phyloP scores from a whole-genome alignment of 1,140 invertebrate species.

The Leptestheria dahalacensis region DNA sequence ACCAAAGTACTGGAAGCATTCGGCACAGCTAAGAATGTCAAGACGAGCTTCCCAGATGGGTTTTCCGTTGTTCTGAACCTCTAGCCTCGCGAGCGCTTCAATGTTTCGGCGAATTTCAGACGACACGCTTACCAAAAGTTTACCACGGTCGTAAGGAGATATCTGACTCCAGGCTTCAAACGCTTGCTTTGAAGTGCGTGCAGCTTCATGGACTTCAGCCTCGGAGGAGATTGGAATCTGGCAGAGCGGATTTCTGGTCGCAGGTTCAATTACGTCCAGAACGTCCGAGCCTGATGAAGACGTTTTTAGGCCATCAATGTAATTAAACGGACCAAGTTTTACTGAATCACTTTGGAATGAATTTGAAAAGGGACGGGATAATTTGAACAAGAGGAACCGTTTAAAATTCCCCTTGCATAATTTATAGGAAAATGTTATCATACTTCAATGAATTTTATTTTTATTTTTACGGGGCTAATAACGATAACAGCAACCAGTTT shows the following conservation, averaged over 20 bases:
- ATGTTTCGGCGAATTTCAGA: slow-evolving; percentile 56
- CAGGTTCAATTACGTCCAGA: not conserved
- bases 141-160: slow-evolving; percentile 27
- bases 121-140: slow-evolving; percentile 39
- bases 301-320: not conserved
- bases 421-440: too few relatives aligned
- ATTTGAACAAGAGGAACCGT: too few relatives aligned
- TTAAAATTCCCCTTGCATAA: too few relatives aligned
- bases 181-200: not conserved
- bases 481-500: too few relatives aligned
- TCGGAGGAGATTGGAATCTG: not conserved
- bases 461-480: too few relatives aligned
- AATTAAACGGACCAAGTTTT: not conserved
- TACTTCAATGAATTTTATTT: too few relatives aligned
- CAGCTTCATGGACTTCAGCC: not conserved
- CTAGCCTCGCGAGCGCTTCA: slow-evolving; percentile 51
- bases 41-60: slow-evolving; percentile 44
- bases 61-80: slow-evolving; percentile 82
- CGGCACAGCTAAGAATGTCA: slow-evolving; percentile 46
- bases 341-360: not conserved
- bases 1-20: slow-evolving; percentile 61
- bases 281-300: not conserved
- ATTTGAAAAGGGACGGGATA: not conserved
- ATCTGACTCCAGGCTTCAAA: slow-evolving; percentile 12
- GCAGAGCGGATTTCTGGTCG: not conserved